A percentile compares a stretch with the other conserved stretches of the same genome.
Conservation (phyloP, 2,888 invertebrate species). For the Clostera curtula region DNA sequence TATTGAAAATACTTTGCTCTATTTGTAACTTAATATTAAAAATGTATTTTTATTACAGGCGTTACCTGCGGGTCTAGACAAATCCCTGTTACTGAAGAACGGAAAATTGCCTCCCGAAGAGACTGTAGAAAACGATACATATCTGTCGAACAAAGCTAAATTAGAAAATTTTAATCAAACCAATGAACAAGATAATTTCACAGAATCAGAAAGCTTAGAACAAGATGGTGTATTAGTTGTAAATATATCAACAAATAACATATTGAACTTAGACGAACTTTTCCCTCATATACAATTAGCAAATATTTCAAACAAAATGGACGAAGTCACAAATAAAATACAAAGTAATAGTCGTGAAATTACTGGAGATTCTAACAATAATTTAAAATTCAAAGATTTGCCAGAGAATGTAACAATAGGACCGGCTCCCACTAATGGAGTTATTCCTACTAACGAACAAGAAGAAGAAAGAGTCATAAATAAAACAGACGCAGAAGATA, state of each 20-base stretch:
- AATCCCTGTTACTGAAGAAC: conserved; percentile 57
- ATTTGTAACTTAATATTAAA: too few relatives aligned
- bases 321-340: conserved; percentile 69
- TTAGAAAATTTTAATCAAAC: conserved; percentile 42
- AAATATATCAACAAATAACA: conserved; percentile 61
- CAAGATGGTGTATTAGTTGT: conserved; percentile 69
- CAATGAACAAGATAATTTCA: conserved; percentile 49
- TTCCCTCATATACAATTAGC: conserved; percentile 55
- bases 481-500: conserved; percentile 38
- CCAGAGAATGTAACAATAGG: conserved; percentile 64
- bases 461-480: conserved; percentile 47
- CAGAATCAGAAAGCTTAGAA: conserved; percentile 65
- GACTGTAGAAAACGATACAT: conserved; percentile 37
- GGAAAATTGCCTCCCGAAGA: conserved; percentile 58
- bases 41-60: conserved; percentile 41
- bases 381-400: conserved; percentile 57
- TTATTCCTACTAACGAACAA: conserved; percentile 50
- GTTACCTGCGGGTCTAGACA: conserved; percentile 58
- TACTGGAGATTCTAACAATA: conserved; percentile 64
- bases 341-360: conserved; percentile 73
- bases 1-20: too few relatives aligned
- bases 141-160: conserved; percentile 34
- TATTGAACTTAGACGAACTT: conserved; percentile 62
- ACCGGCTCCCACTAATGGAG: conserved; percentile 65
- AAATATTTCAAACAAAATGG: conserved; percentile 55